Conservation (phyloP, 2,888 invertebrate genomes). For the Cantharis rufa region DNA sequence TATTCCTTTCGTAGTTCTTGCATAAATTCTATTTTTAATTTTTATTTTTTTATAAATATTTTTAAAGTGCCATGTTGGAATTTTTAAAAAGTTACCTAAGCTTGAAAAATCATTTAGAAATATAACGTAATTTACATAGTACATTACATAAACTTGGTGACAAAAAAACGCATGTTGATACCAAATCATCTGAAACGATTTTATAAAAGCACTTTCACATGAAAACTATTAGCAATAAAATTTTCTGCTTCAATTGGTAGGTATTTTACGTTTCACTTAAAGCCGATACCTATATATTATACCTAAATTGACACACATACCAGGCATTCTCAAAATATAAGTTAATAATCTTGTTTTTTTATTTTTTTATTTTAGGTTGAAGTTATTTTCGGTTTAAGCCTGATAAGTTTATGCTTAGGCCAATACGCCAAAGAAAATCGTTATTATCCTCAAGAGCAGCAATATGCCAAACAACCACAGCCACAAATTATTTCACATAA, state of each 20-base stretch:
- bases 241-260: conserved; percentile 7
- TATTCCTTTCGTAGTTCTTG: background rate
- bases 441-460: conserved; percentile 24
- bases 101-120: background rate
- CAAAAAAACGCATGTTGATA: conserved; percentile 3
- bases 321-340: background rate
- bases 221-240: background rate
- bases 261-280: background rate
- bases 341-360: background rate
- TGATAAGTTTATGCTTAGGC: background rate
- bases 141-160: background rate
- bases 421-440: background rate
- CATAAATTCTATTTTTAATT: background rate
- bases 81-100: too few relatives aligned
- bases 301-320: too few relatives aligned
- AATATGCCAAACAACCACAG: conserved; percentile 44
- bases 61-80: too few relatives aligned
- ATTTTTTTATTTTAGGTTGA: background rate
- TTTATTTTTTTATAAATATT: too few relatives aligned
- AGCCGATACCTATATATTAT: background rate
- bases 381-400: background rate
- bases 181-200: conserved; percentile 11
- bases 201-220: conserved; percentile 3
- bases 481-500: conserved; percentile 66
- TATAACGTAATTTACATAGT: background rate